Percentiles rank a stretch among this genome's conserved stretches.
Conservation (phyloP, 1,140 invertebrate genomes). For the Macrostomum lignano region DNA sequence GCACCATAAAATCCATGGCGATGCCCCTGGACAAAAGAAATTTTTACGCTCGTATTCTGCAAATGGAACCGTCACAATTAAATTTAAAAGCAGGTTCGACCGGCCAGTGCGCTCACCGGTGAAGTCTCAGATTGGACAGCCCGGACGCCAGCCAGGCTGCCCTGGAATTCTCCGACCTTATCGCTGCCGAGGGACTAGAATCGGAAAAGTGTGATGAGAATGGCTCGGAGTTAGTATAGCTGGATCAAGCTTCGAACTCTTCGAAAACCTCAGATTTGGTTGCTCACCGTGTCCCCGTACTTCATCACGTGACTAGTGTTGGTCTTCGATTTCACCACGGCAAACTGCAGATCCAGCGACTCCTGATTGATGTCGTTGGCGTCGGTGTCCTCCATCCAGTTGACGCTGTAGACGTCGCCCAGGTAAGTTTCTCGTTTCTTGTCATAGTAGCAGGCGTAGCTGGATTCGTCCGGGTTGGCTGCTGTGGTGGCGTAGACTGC, state of each 20-base stretch:
- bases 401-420: constrained; percentile 37
- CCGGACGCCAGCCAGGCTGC: too few relatives aligned
- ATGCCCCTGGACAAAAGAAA: too few relatives aligned
- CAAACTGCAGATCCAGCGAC: constrained; percentile 33
- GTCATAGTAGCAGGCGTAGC: constrained; percentile 36
- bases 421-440: constrained; percentile 30
- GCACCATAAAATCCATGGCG: too few relatives aligned
- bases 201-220: too few relatives aligned
- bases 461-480: constrained; percentile 34
- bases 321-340: constrained; percentile 33
- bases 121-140: too few relatives aligned
- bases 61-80: too few relatives aligned
- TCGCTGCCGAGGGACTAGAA: too few relatives aligned
- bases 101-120: too few relatives aligned
- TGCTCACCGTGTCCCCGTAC: constrained; percentile 31
- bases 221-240: background rate
- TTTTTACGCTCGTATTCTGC: too few relatives aligned
- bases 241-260: background rate
- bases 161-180: too few relatives aligned
- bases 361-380: constrained; percentile 31
- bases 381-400: constrained; percentile 39
- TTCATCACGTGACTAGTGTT: constrained; percentile 35
- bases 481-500: constrained; percentile 39
- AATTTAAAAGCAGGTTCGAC: too few relatives aligned
- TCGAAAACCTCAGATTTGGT: background rate